phyloP scores from a whole-genome alignment of 30 jellyfish, hydroid and myxozoan species.

The Haliclystus octoradiatus region DNA sequence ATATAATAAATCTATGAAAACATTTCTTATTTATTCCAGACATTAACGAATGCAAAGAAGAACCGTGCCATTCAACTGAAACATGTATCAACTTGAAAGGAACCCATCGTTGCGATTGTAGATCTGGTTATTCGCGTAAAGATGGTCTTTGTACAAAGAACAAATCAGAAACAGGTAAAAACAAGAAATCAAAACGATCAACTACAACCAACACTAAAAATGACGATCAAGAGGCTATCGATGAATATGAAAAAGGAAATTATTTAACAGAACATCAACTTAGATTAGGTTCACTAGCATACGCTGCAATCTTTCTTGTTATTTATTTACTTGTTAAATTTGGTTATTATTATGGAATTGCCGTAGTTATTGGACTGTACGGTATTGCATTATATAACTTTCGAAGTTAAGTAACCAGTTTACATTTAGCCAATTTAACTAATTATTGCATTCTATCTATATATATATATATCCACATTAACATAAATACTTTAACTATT shows the following conservation, averaged over 20 bases:
- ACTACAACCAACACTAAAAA: neutral
- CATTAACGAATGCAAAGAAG: constrained; percentile 57
- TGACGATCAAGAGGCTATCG: no score
- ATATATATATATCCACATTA: no score
- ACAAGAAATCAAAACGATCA: constrained; percentile 5
- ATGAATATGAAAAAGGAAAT: constrained; percentile 22
- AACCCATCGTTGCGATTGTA: constrained; percentile 61
- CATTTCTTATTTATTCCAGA: constrained; percentile 29
- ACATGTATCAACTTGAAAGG: constrained; percentile 60
- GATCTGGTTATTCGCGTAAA: constrained; percentile 43
- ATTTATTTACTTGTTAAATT: constrained; percentile 14
- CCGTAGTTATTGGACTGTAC: neutral
- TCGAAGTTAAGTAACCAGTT: no score
- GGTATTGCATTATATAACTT: no score
- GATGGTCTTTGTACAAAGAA: constrained; percentile 41
- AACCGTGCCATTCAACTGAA: constrained; percentile 59
- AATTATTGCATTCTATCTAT: no score
- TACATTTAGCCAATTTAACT: no score
- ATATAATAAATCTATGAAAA: neutral
- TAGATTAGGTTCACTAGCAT: constrained; percentile 56
- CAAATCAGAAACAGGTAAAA: constrained; percentile 18
- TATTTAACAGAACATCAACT: constrained; percentile 39
- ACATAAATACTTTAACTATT: no score
- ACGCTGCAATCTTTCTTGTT: constrained; percentile 38
- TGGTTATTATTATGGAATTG: constrained; percentile 16